Percentiles rank a stretch among this genome's conserved stretches.
These are phyloP conservation scores for Nematolebias whitei DNA, from an alignment of 2,113 vertebrate genomes.

Conservation along the genomic window DNA sequence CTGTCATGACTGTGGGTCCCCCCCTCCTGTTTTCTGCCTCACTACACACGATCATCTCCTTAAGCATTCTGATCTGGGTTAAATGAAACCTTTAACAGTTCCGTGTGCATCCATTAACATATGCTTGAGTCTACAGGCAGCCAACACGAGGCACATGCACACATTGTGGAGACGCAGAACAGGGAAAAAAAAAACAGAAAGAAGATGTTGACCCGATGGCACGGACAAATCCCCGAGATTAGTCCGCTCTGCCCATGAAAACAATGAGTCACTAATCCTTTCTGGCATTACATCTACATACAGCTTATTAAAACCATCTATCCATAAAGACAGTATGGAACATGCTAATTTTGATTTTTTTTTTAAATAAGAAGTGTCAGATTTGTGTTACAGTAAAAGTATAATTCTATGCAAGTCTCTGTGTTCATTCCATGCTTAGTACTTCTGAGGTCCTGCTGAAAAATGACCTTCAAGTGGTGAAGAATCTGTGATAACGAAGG, in stretches of 20 bases:
- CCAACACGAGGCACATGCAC: slow-evolving; percentile 35
- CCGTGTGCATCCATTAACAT: slow-evolving; percentile 78
- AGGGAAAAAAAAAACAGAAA: slow-evolving; percentile 25
- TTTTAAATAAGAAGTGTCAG: no score
- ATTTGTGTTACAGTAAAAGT: no score
- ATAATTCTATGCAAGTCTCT: no score
- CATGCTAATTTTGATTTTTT: no score
- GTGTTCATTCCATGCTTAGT: no score
- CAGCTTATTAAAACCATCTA: neutral
- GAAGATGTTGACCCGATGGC: slow-evolving; percentile 31
- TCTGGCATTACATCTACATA: neutral
- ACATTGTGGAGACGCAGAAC: slow-evolving; percentile 2
- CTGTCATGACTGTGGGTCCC: slow-evolving; percentile 13
- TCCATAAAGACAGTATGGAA: no score
- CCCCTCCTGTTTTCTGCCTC: slow-evolving; percentile 67
- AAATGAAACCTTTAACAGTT: slow-evolving; percentile 80
- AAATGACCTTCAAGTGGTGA: no score
- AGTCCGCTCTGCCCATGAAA: slow-evolving; percentile 16
- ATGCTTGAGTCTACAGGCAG: slow-evolving; percentile 68
- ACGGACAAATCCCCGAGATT: slow-evolving; percentile 38
- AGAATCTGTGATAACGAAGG: no score
- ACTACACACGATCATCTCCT: slow-evolving; percentile 76
- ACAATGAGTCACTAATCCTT: slow-evolving; percentile 14
- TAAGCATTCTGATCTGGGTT: slow-evolving; percentile 77
- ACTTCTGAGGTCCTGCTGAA: no score